Percentiles rank a stretch among this genome's conserved stretches.
Evolutionary conservation across 2,888 invertebrate species (phyloP).

Genomic region (Drosophila antonietae): DNA sequence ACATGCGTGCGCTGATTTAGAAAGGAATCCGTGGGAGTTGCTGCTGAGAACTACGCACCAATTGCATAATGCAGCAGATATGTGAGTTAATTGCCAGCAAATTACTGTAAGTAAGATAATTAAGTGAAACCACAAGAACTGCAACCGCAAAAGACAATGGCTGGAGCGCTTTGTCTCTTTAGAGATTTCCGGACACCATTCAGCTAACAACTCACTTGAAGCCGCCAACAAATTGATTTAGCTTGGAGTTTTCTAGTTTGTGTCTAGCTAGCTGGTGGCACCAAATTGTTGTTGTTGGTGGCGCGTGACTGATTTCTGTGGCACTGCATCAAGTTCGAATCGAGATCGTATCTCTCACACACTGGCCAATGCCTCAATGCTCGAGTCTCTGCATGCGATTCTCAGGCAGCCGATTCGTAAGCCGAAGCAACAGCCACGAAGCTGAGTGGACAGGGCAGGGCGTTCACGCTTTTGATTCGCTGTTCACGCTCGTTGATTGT

Average conservation of each 20-base stretch:
- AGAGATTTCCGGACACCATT: slow-evolving; percentile 35
- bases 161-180: slow-evolving; percentile 24
- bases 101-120: slow-evolving; percentile 41
- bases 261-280: slow-evolving; percentile 4
- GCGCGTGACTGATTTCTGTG: slow-evolving; percentile 66
- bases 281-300: slow-evolving; percentile 16
- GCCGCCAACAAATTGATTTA: slow-evolving; percentile 61
- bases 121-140: slow-evolving; percentile 19
- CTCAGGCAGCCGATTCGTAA: slow-evolving; percentile 31
- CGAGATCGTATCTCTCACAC: slow-evolving; percentile 40
- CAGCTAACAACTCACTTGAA: slow-evolving; percentile 40
- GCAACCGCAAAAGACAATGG: slow-evolving; percentile 36
- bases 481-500: slow-evolving; percentile 34
- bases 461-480: slow-evolving; percentile 70
- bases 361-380: slow-evolving; percentile 1
- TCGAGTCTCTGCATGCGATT: slow-evolving; percentile 33
- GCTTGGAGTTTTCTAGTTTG: slow-evolving; percentile 37
- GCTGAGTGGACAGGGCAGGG: slow-evolving; percentile 51
- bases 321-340: slow-evolving; percentile 31
- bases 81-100: slow-evolving; percentile 46
- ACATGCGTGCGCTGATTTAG: slow-evolving; percentile 68
- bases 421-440: slow-evolving; percentile 14
- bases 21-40: slow-evolving; percentile 64
- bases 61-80: slow-evolving; percentile 38
- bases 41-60: slow-evolving; percentile 3